Percentiles rank a stretch among this genome's conserved stretches.
Evolutionary conservation across 2,888 invertebrate genomes (phyloP).

Genomic region (Lasioglossum leucozonium): DNA sequence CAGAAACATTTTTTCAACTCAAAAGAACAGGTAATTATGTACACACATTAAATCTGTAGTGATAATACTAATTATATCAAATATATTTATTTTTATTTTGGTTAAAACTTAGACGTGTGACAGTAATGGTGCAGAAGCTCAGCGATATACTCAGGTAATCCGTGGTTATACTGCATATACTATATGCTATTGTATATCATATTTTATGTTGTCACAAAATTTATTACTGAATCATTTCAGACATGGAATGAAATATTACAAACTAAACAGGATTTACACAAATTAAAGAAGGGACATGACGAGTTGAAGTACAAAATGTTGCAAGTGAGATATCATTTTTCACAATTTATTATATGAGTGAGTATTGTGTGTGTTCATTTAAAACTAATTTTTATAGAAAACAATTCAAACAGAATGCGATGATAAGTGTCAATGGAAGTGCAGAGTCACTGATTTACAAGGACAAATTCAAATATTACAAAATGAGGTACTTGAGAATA

Average conservation of each 20-base stretch:
- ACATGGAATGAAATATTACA: conserved; percentile 66
- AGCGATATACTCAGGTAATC: conserved; percentile 37
- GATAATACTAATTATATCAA: conserved; percentile 2
- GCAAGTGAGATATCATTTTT: conserved; percentile 61
- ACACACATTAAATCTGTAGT: not conserved
- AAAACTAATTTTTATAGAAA: conserved; percentile 57
- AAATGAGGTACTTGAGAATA: conserved; percentile 60
- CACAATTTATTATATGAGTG: not conserved
- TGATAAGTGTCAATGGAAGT: conserved; percentile 67
- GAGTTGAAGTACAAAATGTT: conserved; percentile 67
- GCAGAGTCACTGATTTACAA: conserved; percentile 68
- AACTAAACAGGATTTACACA: conserved; percentile 71
- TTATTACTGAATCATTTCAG: conserved; percentile 39
- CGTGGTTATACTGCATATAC: not conserved
- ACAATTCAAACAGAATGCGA: conserved; percentile 58
- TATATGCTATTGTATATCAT: not conserved
- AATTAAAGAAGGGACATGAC: conserved; percentile 72
- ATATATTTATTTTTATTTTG: conserved; percentile 8
- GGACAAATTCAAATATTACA: conserved; percentile 73
- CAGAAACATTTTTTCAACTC: conserved; percentile 74
- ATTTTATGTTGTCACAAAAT: not conserved
- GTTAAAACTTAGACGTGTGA: conserved; percentile 23
- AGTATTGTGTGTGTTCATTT: not conserved
- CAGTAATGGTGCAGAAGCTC: conserved; percentile 14
- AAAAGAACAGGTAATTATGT: conserved; percentile 69